Evolutionary conservation across 1,140 invertebrate genomes (phyloP), one percentile per base, ranked within the genome.

Genomic region (Caenorhabditis briggsae): DNA sequence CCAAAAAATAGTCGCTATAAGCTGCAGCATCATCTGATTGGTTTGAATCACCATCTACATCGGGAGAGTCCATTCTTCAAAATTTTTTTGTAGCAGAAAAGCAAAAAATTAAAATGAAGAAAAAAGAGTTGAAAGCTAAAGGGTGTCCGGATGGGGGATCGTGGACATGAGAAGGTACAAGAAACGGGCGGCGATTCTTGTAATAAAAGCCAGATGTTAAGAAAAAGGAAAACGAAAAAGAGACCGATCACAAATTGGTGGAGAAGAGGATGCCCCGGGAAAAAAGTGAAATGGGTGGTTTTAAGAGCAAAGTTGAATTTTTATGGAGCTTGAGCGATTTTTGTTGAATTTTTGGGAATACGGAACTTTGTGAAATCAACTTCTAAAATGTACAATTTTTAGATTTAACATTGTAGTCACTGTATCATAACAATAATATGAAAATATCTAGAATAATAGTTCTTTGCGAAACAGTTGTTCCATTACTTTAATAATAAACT

Each of bases 1-100:
- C 64, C 20, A 86, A 16, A 50, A 86, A 86, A 43, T 86, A 86
- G 33, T 86, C 85, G 74, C 85, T 86, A 78, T 86, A 86, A 16
- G 85, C 74, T 14, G 74, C 85, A 7, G 61, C 82, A 20, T 46
- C 70, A 78, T 78, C 33, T 33, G 33, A 33, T 33, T 33, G 33
- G 33, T 33, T 78, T 14, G 70, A 50, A 50, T 78, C 70, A n/a
- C 46, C 43, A 23, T 53, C 46, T 12, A 78, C 70, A 25, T 78
- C 70, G 43, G 70, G 70, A 18, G 14, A 16, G 14, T 78, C 70
- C 70, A 78, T 78, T 46, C 53, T 8, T 23, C 12, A 78, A 78
- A 23, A 18, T 7, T 41, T 14, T 14, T 33, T 25, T 5, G 9
- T 9, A 65, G 20, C 2, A 25, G 33, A 65, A 18, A 65, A 25